These are phyloP conservation scores for Cephonodes hylas DNA, from an alignment of 2,888 invertebrate genomes.

Conservation along the genomic window DNA sequence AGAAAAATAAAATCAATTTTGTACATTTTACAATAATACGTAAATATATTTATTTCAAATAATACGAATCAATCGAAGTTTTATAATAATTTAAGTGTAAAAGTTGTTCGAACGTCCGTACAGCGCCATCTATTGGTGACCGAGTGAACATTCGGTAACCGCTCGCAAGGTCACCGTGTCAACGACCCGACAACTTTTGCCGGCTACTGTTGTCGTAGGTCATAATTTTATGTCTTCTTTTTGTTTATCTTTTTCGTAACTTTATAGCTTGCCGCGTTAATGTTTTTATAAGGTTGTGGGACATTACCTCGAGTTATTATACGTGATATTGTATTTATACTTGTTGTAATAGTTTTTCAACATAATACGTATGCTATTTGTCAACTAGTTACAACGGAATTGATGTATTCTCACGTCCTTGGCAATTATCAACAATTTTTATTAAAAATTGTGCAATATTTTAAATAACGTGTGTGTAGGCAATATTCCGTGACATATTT, in stretches of 20 bases:
- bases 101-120: neutral
- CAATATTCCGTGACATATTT: neutral
- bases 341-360: neutral
- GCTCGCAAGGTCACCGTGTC: slow-evolving; percentile 76
- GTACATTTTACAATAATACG: neutral
- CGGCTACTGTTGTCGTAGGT: slow-evolving; percentile 81
- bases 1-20: neutral
- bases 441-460: neutral
- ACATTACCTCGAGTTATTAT: slow-evolving; percentile 27
- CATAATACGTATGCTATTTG: neutral
- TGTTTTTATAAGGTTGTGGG: slow-evolving; percentile 44
- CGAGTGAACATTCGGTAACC: slow-evolving; percentile 44
- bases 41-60: neutral
- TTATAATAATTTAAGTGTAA: neutral
- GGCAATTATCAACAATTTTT: neutral
- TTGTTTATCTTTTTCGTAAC: slow-evolving; percentile 80
- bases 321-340: neutral
- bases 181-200: slow-evolving; percentile 80
- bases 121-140: slow-evolving; percentile 64
- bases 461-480: neutral
- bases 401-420: neutral
- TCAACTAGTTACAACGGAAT: neutral
- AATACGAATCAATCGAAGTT: neutral
- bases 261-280: slow-evolving; percentile 73
- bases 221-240: slow-evolving; percentile 82